phyloP scores from a whole-genome alignment of 2,888 invertebrate genomes.

The Liodrosophila aerea region DNA sequence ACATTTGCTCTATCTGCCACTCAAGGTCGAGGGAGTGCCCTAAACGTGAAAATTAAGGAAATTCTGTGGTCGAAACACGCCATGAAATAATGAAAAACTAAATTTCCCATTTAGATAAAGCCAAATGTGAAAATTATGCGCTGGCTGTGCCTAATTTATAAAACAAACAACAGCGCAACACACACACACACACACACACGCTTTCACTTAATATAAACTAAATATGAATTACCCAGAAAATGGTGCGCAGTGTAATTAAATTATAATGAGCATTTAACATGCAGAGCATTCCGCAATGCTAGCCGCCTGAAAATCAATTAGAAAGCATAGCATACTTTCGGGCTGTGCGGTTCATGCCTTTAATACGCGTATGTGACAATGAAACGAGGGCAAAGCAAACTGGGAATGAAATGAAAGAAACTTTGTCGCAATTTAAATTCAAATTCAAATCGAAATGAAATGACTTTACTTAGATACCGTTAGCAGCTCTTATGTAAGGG shows the following conservation, averaged over 20 bases:
- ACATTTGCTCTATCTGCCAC: conserved; percentile 1
- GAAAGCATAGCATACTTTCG: conserved; percentile 40
- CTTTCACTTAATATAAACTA: conserved; percentile 41
- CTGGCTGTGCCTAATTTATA: conserved; percentile 49
- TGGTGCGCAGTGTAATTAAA: conserved; percentile 73
- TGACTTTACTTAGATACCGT: conserved; percentile 64
- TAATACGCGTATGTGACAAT: neutral
- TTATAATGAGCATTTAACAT: conserved; percentile 69
- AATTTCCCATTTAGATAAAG: conserved; percentile 75
- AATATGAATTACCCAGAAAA: conserved; percentile 72
- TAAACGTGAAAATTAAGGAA: neutral
- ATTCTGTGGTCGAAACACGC: conserved; percentile 33
- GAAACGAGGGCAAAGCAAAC: conserved; percentile 4
- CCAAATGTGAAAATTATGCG: conserved; percentile 72
- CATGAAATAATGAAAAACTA: conserved; percentile 71
- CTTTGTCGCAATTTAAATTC: conserved; percentile 49
- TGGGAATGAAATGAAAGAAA: conserved; percentile 13
- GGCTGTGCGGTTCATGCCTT: conserved; percentile 13
- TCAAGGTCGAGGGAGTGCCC: conserved; percentile 49
- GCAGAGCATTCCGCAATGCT: conserved; percentile 43
- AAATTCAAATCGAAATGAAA: conserved; percentile 67
- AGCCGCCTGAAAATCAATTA: conserved; percentile 57
- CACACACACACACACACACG: conserved; percentile 13
- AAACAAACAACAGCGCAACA: conserved; percentile 63
- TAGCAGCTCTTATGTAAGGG: conserved; percentile 19